Evolutionary conservation across 2,797 vertebrate genomes (phyloP).

Genomic region (Neopelma chrysocephalum): DNA sequence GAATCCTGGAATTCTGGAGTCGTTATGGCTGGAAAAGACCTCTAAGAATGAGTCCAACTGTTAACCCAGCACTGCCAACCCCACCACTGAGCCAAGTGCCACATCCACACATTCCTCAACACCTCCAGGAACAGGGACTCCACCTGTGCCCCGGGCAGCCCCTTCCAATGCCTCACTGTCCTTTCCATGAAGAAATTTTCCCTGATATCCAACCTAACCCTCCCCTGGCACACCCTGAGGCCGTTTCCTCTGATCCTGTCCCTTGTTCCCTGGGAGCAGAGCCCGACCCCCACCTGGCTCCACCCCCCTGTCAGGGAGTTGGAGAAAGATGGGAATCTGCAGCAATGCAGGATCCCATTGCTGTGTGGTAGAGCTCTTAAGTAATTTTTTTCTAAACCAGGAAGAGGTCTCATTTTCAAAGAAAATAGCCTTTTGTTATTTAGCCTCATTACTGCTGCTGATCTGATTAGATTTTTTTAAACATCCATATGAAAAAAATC

Average conservation of each 20-base stretch:
- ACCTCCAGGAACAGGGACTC: background rate
- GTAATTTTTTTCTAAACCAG: background rate
- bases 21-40: background rate
- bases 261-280: no score
- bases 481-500: background rate
- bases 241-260: background rate
- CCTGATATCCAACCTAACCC: background rate
- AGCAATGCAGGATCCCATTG: no score
- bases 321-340: no score
- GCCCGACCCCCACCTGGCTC: no score
- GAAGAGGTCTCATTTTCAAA: background rate
- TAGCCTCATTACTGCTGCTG: background rate
- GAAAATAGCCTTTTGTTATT: background rate
- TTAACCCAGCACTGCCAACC: background rate
- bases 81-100: background rate
- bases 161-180: background rate
- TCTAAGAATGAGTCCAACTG: background rate
- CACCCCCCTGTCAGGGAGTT: no score
- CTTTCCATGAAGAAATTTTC: background rate
- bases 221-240: background rate
- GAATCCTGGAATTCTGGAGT: background rate
- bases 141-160: background rate
- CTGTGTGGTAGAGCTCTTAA: no score
- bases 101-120: no score
- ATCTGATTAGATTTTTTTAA: background rate